Evolutionary conservation across 1,140 invertebrate species (phyloP), one percentile per base, ranked within the genome.

Genomic region (Phocides pigmalion): DNA sequence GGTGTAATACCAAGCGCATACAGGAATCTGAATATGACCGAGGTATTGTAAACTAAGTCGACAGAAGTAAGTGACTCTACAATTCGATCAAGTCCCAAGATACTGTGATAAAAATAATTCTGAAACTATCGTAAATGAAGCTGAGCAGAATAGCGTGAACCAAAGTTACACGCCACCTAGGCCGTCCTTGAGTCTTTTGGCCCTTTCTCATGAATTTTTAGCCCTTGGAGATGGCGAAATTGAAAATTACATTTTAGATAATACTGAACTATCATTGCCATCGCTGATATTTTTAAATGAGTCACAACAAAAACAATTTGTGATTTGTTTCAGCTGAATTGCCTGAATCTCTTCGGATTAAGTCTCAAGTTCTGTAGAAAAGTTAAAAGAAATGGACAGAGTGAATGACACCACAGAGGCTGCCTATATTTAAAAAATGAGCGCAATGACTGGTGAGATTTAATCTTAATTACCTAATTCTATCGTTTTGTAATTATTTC

Each of bases 281-380:
- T 69, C 58, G 42, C 58, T 73, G 51, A 64, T 73, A 65, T 65
- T 19, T 70, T 67, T 65, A 70, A 66, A 72, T 64, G 67, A 72
- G 16, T 35, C 50, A 16, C 68, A 66, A n/a, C n/a, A n/a, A n/a
- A n/a, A n/a, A n/a, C n/a, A n/a, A n/a, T n/a, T n/a, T n/a, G n/a
- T n/a, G n/a, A n/a, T n/a, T n/a, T n/a, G n/a, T n/a, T n/a, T n/a
- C n/a, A n/a, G n/a, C n/a, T n/a, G n/a, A n/a, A n/a, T n/a, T n/a
- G n/a, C n/a, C n/a, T n/a, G n/a, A n/a, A n/a, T n/a, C n/a, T n/a
- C n/a, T n/a, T n/a, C n/a, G n/a, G n/a, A n/a, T n/a, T n/a, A n/a
- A n/a, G n/a, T n/a, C n/a, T n/a, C n/a, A n/a, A n/a, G n/a, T n/a
- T n/a, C n/a, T n/a, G n/a, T n/a, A n/a, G n/a, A n/a, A n/a, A n/a